phyloP scores from a whole-genome alignment of 1,140 invertebrate species.

The Nasonia longicornis region DNA sequence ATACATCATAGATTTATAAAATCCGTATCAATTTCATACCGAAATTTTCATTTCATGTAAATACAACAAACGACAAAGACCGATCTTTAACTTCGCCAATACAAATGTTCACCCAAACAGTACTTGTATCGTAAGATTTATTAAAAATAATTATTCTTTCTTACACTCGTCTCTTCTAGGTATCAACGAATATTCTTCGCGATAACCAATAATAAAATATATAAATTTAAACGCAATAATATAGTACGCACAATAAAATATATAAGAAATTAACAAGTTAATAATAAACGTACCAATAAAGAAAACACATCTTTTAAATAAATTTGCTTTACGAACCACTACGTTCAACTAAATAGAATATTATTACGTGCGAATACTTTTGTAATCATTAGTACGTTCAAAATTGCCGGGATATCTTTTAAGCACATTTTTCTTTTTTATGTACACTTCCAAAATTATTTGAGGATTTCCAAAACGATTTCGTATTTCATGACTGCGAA shows the following conservation, averaged over 20 bases:
- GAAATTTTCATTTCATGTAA: constrained; percentile 1
- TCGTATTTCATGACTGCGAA: background rate
- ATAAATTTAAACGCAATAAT: constrained; percentile 20
- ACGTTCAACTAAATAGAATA: too few relatives aligned
- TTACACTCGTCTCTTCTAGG: background rate
- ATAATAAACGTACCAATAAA: background rate
- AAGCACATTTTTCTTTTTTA: background rate
- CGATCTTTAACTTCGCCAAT: background rate
- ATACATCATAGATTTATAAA: constrained; percentile 1
- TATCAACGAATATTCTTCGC: constrained; percentile 7
- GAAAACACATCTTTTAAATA: background rate
- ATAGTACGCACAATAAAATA: constrained; percentile 25
- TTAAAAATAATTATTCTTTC: constrained; percentile 30
- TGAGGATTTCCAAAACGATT: background rate
- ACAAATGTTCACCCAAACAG: background rate
- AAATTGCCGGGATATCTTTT: background rate
- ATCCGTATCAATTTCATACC: constrained; percentile 14
- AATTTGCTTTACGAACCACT: background rate
- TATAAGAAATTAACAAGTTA: constrained; percentile 33
- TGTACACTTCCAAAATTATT: constrained; percentile 5
- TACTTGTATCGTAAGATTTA: constrained; percentile 23
- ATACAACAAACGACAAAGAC: background rate
- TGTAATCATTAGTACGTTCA: background rate
- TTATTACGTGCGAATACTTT: background rate
- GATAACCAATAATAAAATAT: constrained; percentile 14